Evolutionary conservation across 2,888 invertebrate genomes (phyloP), one percentile per base, ranked within the genome.

Genomic region (Crossocerus cetratus): DNA sequence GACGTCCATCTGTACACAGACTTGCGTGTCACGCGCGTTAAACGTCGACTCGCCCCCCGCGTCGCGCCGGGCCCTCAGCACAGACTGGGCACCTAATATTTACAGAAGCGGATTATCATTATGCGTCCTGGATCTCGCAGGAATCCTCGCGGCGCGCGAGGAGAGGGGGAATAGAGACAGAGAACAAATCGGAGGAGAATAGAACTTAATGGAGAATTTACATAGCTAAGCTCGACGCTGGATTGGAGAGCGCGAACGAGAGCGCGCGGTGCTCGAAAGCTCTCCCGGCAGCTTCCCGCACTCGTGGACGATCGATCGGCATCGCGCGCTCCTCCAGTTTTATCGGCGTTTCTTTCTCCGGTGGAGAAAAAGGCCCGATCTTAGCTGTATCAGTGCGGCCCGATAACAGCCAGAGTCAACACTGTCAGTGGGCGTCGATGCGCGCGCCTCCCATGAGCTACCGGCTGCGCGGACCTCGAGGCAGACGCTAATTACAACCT

Each of bases 81-180:
- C 76, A 53, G 69, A 63, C 58, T n/a, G 32, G 11, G 32, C 8
- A 59, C 72, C 62, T 73, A 75, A 78, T 85, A 85, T 85, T 80
- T 85, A 85, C 84, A 85, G 74, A 76, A 76, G 76, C 73, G 66
- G 70, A 70, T 74, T 67, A 56, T 62, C 55, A 72, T 65, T 68
- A 75, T 69, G 62, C 69, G 69, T 61, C 72, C 8, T 32, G 68
- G 55, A 74, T 57, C 63, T 71, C 49, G 60, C 67, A 68, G 65
- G 49, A 63, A 55, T 18, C 32, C 32, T 49, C 16, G 49, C 49
- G 49, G 49, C 14, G 4, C 32, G 32, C n/a, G 11, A 32, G 11
- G 8, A 32, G 32, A 32, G 11, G 11, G 11, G 11, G 8, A 32
- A 32, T 8, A 32, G 32, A 2, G 66, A 44, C 70, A 65, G 64